Evolutionary conservation across 2,113 vertebrate species (phyloP).

Genomic region (Elachura formosa): DNA sequence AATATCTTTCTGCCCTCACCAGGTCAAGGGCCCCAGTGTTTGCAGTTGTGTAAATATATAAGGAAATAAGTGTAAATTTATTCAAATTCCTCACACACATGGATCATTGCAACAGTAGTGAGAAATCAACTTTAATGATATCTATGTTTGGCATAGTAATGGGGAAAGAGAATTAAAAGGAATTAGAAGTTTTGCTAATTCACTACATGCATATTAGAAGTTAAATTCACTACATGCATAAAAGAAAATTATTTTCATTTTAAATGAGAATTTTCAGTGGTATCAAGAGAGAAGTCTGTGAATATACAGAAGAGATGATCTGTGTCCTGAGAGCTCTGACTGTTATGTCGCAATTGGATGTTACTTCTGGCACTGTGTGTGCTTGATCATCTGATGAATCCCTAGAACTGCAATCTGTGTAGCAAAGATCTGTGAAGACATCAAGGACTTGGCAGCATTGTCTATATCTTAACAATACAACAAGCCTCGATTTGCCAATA

Average conservation of each 20-base stretch:
- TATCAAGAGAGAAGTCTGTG: not conserved
- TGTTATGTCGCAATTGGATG: not conserved
- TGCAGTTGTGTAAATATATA: not conserved
- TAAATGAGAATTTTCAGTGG: not conserved
- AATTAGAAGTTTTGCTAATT: not conserved
- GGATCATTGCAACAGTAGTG: not conserved
- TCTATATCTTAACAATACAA: slow-evolving; percentile 38
- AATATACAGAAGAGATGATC: not conserved
- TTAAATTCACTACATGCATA: not conserved
- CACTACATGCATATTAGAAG: not conserved
- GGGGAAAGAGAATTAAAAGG: not conserved
- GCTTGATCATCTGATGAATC: slow-evolving; percentile 22
- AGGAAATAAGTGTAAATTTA: not conserved
- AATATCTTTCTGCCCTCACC: not conserved
- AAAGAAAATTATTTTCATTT: not conserved
- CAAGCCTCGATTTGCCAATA: slow-evolving; percentile 64
- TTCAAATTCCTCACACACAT: not conserved
- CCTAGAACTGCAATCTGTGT: not conserved
- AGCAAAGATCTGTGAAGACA: slow-evolving; percentile 58
- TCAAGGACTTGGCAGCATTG: slow-evolving; percentile 55
- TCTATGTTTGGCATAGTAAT: not conserved
- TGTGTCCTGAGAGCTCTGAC: not conserved
- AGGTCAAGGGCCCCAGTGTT: not conserved
- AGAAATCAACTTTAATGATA: not conserved
- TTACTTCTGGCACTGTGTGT: slow-evolving; percentile 8